Conservation (phyloP, 2,888 invertebrate genomes). For the Lepas anatifera region DNA sequence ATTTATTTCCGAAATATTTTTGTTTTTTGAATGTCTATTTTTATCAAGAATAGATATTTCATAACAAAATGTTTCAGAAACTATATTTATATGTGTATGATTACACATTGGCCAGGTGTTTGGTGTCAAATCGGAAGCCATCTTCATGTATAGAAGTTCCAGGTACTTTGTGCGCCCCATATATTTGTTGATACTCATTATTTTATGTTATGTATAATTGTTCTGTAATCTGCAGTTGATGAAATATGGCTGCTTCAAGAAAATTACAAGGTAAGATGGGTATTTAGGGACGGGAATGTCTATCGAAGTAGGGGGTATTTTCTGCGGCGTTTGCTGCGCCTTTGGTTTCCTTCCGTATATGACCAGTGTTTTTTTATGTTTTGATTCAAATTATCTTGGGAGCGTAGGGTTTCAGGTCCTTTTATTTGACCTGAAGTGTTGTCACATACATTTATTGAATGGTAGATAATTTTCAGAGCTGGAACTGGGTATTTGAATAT, state of each 20-base stretch:
- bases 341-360: not conserved
- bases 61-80: no score
- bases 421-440: not conserved
- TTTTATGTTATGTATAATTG: not conserved
- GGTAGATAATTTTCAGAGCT: no score
- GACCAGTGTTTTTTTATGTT: not conserved
- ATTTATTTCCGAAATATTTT: no score
- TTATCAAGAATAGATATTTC: not conserved
- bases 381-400: not conserved
- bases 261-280: not conserved
- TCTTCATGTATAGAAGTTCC: not conserved
- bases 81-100: not conserved
- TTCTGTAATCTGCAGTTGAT: not conserved
- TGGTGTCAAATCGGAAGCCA: not conserved
- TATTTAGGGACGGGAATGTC: not conserved
- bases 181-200: not conserved
- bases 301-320: not conserved
- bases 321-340: not conserved
- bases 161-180: not conserved
- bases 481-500: no score
- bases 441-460: not conserved
- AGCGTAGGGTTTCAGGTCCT: not conserved
- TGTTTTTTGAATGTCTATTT: not conserved
- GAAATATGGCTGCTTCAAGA: conserved; percentile 2
- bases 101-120: not conserved